Conservation (phyloP, 2,888 invertebrate genomes). For the Alviniconcha strummeri region DNA sequence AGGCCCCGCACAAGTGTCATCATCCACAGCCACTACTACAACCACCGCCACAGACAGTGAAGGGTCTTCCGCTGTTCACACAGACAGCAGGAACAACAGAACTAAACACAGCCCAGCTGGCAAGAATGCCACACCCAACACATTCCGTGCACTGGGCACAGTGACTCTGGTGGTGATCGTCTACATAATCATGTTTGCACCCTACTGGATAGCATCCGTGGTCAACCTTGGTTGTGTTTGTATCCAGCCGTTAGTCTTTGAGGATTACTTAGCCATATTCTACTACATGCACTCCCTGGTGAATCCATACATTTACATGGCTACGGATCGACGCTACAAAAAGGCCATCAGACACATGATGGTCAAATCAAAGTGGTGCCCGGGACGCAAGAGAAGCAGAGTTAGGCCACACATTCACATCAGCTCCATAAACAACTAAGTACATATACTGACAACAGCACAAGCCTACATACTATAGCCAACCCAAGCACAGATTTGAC, state of each 20-base stretch:
- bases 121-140: neutral
- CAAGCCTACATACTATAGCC: too few species aligned
- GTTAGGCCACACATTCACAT: neutral
- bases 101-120: too few species aligned
- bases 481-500: neutral
- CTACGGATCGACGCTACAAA: constrained; percentile 53
- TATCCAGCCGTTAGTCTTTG: constrained; percentile 50
- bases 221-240: constrained; percentile 51
- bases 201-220: constrained; percentile 49
- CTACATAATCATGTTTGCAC: constrained; percentile 55
- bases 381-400: neutral
- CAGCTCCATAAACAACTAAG: neutral
- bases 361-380: constrained; percentile 8
- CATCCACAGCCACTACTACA: too few species aligned
- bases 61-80: neutral
- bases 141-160: constrained; percentile 49
- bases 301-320: constrained; percentile 55
- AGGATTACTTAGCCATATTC: constrained; percentile 51
- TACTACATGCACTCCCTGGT: constrained; percentile 56
- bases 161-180: constrained; percentile 49
- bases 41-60: too few species aligned
- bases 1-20: too few species aligned
- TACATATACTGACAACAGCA: too few species aligned
- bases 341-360: constrained; percentile 40
- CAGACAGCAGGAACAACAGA: neutral